Evolutionary conservation across 2,888 invertebrate species (phyloP), one percentile per base, ranked within the genome.

Genomic region (Drosophila neonasuta): DNA sequence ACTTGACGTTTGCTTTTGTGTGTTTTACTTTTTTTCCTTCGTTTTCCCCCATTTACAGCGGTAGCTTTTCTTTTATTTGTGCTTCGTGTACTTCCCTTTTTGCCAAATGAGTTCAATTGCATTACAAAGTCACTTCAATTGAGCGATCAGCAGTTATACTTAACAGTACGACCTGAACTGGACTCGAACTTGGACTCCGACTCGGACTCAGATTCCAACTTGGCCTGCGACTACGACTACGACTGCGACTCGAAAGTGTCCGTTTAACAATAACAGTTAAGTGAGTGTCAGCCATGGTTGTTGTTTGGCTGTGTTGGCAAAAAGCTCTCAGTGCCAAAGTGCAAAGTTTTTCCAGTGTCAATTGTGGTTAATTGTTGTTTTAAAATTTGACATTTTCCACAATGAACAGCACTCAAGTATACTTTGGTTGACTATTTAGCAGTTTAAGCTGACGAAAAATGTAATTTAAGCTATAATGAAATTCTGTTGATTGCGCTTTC

Each of bases 61-160:
- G 44, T 17, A 42, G 30, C 15, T 29, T 41, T 17, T 5, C 9
- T 32, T 36, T 56, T 46, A 39, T 57, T 45, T 46, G 54, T 8
- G 58, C 57, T 39, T 48, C 15, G 57, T 62, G 15, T 36, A 9
- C 55, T 32, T 17, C 7, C 13, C 17, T 36, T 60, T 10, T 9
- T 49, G 32, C 56, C 56, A 74, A 85, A 76, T 80, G 82, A 74
- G 77, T 82, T 80, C 85, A 74, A 80, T 80, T 80, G 80, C 84
- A 80, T 82, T 73, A 73, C 73, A 84, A 80, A 81, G 72, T 75
- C 81, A 72, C 66, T 84, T 67, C 64, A 78, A 70, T 75, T 55
- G 61, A 71, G 49, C 80, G 77, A 82, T 79, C 82, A 70, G 77
- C 67, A 57, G 49, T 58, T 58, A 55, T 55, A 52, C 48, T 66